phyloP scores from a whole-genome alignment of 2,113 vertebrate species.

The Oenanthe melanoleuca region DNA sequence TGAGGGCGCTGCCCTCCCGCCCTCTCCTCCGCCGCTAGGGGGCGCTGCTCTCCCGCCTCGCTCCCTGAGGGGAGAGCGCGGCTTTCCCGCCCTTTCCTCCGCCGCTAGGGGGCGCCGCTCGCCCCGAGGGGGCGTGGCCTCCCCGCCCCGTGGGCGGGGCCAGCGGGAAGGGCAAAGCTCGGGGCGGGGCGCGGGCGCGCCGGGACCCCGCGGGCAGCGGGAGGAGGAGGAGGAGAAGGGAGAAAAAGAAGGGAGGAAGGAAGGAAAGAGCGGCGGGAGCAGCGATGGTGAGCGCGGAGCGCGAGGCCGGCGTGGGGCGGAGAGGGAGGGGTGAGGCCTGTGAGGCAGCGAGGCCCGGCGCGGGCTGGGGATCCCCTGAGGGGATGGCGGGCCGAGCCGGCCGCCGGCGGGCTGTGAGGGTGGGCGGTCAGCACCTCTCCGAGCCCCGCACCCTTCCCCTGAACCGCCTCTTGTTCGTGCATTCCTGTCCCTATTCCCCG shows the following conservation, averaged over 20 bases:
- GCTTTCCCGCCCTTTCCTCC: no score
- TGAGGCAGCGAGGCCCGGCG: neutral
- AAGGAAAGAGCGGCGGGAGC: neutral
- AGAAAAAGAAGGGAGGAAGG: no score
- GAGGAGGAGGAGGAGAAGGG: neutral
- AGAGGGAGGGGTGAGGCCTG: neutral
- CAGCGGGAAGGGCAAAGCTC: neutral
- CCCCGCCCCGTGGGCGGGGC: neutral
- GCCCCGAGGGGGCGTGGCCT: no score
- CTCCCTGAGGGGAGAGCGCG: neutral
- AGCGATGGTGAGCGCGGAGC: constrained; percentile 4
- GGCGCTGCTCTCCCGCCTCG: neutral
- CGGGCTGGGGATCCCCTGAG: neutral
- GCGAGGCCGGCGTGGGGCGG: neutral
- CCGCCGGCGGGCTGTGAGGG: neutral
- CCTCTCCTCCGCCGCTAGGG: neutral
- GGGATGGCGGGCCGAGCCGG: neutral
- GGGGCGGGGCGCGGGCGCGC: neutral
- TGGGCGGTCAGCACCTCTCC: neutral
- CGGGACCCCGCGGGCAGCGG: neutral
- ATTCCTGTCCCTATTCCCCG: neutral
- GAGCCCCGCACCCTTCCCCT: neutral
- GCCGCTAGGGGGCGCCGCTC: neutral
- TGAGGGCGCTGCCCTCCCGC: neutral
- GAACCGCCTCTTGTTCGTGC: rapidly evolving